These are phyloP conservation scores for Cololabis saira DNA, from an alignment of 2,113 vertebrate genomes.

Conservation along the genomic window DNA sequence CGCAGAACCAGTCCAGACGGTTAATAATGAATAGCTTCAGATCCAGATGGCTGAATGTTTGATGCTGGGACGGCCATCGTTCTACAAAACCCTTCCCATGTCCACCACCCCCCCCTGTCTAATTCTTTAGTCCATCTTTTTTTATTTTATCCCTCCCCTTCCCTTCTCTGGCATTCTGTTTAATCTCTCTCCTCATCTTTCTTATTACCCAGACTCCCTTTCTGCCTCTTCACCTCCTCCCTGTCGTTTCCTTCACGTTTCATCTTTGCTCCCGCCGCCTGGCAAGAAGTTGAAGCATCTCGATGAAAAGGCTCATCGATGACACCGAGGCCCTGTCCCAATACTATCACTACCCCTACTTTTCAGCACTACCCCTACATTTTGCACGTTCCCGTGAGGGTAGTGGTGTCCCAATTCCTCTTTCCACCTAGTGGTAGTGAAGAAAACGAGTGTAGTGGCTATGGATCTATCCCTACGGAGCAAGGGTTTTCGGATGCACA, in stretches of 20 bases:
- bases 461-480: too few relatives aligned
- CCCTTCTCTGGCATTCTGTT: slow-evolving; percentile 9
- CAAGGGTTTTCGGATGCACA: too few relatives aligned
- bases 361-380: too few relatives aligned
- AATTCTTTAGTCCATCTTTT: not conserved
- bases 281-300: slow-evolving; percentile 8
- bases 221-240: slow-evolving; percentile 18
- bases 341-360: too few relatives aligned
- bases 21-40: slow-evolving; percentile 58
- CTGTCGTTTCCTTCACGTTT: slow-evolving; percentile 11
- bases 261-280: slow-evolving; percentile 14
- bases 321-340: slow-evolving; percentile 8
- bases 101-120: not conserved
- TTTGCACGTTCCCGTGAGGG: too few relatives aligned
- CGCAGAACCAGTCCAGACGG: slow-evolving; percentile 45
- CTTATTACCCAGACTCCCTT: not conserved
- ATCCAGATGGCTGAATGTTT: slow-evolving; percentile 63
- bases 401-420: too few relatives aligned
- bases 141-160: slow-evolving; percentile 2
- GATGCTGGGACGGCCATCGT: not conserved
- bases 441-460: too few relatives aligned
- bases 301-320: slow-evolving; percentile 21
- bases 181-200: slow-evolving; percentile 2
- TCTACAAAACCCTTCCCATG: not conserved
- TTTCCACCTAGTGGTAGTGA: too few relatives aligned